Evolutionary conservation across 2,113 vertebrate genomes (phyloP), one percentile per base, ranked within the genome.

Genomic region (Miniopterus natalensis): DNA sequence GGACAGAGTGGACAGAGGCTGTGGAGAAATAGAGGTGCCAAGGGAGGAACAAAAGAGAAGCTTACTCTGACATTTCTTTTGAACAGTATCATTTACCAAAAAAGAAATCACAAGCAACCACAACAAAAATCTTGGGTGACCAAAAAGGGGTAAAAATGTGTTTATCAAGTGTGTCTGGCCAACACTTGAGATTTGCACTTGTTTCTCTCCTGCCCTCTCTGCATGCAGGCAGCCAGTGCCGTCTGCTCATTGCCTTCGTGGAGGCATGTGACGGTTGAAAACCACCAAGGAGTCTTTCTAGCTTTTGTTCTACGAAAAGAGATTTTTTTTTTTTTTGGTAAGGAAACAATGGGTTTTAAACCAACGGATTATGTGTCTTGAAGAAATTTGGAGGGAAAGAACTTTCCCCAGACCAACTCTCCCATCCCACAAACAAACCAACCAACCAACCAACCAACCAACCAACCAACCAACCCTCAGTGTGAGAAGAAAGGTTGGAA

Each of bases 371-470:
- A 23, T 83, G 15, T 14, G 36, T 80, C 45, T 92, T 88, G 25
- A 93, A 90, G 81, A 88, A 87, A 96, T 90, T 66, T 81, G 80
- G 74, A 81, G 86, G 84, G 42, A 74, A 92, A 57, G 5, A 85
- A 55, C 83, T 92, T 80, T 66, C 27, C 18, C 49, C 2, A 25
- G 8, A 18, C 3, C 40, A 40, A n/a, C 25, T 5, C 29, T 12
- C 5, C 40, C 51, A 27, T 17, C 88, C 47, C 8, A 0, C 9
- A 15, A 8, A 6, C 57, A 4, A 1, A 29, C 8, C 6, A 63
- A 55, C n/a, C 42, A 66, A 74, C 71, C n/a, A 93, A 6, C 57
- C 15, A 1, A 29, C 8, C 6, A 63, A 55, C n/a, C 42, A 66
- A 74, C 71, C n/a, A 93, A 5, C 23, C 4, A 68, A 61, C 53